Conservation (phyloP, 1,140 invertebrate species). For the Meloidogyne exigua region DNA sequence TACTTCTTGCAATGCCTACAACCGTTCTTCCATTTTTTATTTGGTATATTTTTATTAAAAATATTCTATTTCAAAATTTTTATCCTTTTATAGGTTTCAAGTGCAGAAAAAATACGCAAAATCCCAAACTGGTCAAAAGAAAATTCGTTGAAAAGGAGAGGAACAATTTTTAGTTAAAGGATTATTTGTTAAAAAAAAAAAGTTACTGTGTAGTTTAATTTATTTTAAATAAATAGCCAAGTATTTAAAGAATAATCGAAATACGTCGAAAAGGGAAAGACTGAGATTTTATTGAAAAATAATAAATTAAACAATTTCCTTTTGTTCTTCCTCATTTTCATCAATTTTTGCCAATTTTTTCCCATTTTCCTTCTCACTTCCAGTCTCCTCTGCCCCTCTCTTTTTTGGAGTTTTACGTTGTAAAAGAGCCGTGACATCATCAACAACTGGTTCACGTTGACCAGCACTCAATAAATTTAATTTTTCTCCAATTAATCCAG, state of each 20-base stretch:
- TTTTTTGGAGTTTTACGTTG: not conserved
- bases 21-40: conserved; percentile 22
- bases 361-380: not conserved
- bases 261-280: too few species aligned
- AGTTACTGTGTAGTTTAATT: too few species aligned
- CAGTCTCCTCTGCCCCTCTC: not conserved
- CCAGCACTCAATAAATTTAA: not conserved
- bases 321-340: not conserved
- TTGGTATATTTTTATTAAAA: conserved; percentile 10
- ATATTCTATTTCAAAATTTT: not conserved
- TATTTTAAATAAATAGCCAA: too few species aligned
- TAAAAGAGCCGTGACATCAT: not conserved
- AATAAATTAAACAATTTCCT: not conserved
- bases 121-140: not conserved
- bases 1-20: conserved; percentile 34
- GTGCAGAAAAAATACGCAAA: not conserved
- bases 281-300: too few species aligned
- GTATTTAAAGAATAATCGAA: too few species aligned
- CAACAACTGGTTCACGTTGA: not conserved
- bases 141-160: not conserved
- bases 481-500: not conserved
- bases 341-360: not conserved
- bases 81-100: not conserved
- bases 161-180: too few species aligned
- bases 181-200: too few species aligned